Evolutionary conservation across 2,888 invertebrate genomes (phyloP), one percentile per base, ranked within the genome.

Genomic region (Diarsia dahlii): DNA sequence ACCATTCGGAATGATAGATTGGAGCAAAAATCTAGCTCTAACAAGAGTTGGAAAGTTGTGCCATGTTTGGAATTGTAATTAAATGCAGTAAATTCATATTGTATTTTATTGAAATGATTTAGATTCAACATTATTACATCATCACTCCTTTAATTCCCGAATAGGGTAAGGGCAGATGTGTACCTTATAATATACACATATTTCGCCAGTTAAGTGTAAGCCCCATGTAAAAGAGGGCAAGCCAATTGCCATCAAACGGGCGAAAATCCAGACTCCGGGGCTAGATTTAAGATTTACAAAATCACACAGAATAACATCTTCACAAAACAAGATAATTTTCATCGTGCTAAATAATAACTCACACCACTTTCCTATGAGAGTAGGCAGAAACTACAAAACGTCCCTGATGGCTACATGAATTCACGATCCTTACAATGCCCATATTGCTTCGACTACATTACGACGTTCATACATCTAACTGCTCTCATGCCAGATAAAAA

Each of bases 41-140:
- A 71, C 63, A 81, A 71, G 88, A 90, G 90, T 90, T 91, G 87
- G 90, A 92, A 89, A 87, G 88, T 90, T 93, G 91, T 92, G 90
- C 90, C 89, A 89, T 90, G 89, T 91, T 92, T 89, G 88, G 86
- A 89, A 88, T 85, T 72, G 45, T 79, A 90, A 89, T 90, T 90
- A 93, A 92, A 90, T 87, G 86, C 86, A 90, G 86, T 90, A 88
- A 90, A 91, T 86, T 87, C 68, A 81, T 73, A 9, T 64, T 76
- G 74, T 81, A 75, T 87, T 80, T 81, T 76, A 78, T 66, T 81
- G 12, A 45, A 45, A n/a, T 3, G n/a, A 8, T 39, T 39, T 39
- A 39, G 39, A 39, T 39, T 39, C 6, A 39, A 39, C 39, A 39
- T 39, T 39, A 39, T 39, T 39, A 39, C 39, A 39, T 39, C 39